Conservation (phyloP, 2,797 vertebrate species). For the Arvicola amphibius region DNA sequence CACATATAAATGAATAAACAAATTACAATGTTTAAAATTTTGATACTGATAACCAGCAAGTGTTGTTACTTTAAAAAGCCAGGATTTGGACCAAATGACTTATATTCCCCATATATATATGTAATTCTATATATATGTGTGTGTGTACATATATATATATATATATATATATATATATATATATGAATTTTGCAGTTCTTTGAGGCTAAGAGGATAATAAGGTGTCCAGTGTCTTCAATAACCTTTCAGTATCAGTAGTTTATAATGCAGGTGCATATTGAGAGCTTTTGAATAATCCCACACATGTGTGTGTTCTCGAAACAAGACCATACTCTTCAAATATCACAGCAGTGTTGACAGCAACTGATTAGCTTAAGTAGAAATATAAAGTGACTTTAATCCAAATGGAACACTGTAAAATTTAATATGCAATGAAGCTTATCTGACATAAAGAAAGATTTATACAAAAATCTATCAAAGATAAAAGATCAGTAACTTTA, state of each 20-base stretch:
- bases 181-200: background rate
- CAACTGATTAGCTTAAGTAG: background rate
- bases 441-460: background rate
- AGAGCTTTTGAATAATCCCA: background rate
- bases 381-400: slow-evolving; percentile 4
- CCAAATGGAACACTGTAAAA: background rate
- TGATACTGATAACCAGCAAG: background rate
- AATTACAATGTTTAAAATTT: background rate
- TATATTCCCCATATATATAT: background rate
- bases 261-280: background rate
- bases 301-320: background rate
- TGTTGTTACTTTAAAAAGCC: background rate
- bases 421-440: background rate
- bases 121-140: no score
- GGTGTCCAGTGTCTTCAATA: background rate
- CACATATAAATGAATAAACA: background rate
- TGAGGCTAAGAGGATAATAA: background rate
- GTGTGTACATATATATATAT: no score
- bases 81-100: background rate
- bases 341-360: background rate
- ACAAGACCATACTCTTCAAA: background rate
- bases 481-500: background rate
- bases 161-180: no score
- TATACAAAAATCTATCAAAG: background rate
- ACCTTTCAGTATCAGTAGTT: background rate